Evolutionary conservation across 2,113 vertebrate species (phyloP).

Genomic region (Euleptes europaea): DNA sequence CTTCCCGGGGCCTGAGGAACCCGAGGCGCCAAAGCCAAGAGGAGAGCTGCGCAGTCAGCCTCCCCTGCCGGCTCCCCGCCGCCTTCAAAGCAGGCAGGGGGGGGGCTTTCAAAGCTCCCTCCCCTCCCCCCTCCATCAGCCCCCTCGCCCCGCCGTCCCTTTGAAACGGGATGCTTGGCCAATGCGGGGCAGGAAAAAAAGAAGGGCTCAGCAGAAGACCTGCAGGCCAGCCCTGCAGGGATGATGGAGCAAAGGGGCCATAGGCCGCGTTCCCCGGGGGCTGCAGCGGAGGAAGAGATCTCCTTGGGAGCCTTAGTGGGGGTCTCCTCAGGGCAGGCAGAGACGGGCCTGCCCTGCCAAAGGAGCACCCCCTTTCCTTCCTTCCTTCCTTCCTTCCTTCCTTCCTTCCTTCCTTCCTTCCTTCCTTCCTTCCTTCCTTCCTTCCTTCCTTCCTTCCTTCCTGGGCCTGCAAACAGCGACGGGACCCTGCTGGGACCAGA

Average conservation of each 20-base stretch:
- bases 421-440: too few relatives aligned
- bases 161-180: background rate
- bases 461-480: background rate
- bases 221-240: background rate
- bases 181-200: background rate
- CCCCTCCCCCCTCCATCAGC: accelerated
- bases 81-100: background rate
- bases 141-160: background rate
- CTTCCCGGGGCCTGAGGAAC: background rate
- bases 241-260: background rate
- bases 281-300: too few relatives aligned
- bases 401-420: too few relatives aligned
- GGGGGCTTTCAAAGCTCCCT: background rate
- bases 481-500: background rate
- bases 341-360: too few relatives aligned
- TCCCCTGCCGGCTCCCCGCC: background rate
- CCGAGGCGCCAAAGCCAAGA: background rate
- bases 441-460: too few relatives aligned
- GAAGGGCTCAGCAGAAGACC: background rate
- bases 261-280: background rate
- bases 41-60: too few relatives aligned
- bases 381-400: too few relatives aligned
- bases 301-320: background rate
- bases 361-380: too few relatives aligned
- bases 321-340: background rate